These are phyloP conservation scores for Danio jaintianensis DNA, from an alignment of 2,797 vertebrate genomes.

Conservation along the genomic window DNA sequence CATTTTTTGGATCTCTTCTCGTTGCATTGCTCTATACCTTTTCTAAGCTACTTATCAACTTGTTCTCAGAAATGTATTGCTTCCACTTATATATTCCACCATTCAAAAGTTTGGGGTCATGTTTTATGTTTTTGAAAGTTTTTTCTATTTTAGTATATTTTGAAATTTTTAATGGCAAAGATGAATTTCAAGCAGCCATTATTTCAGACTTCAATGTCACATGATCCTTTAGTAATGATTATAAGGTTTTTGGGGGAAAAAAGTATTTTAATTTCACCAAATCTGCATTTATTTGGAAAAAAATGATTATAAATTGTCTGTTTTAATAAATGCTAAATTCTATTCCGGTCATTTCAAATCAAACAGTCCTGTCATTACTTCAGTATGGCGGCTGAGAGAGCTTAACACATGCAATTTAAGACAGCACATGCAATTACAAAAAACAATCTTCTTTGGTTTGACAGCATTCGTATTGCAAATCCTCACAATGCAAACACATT, in stretches of 20 bases:
- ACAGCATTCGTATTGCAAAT: too few species aligned
- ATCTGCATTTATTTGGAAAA: too few species aligned
- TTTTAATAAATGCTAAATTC: too few species aligned
- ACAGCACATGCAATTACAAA: too few species aligned
- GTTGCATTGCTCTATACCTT: neutral
- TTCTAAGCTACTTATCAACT: neutral
- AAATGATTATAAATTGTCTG: too few species aligned
- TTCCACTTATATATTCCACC: constrained; percentile 21
- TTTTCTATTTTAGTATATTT: neutral
- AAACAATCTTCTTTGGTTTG: too few species aligned
- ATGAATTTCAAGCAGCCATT: neutral
- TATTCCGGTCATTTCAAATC: too few species aligned
- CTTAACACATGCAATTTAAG: too few species aligned
- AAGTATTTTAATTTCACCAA: too few species aligned
- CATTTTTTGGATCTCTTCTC: neutral
- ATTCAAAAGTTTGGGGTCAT: neutral
- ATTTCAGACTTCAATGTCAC: neutral
- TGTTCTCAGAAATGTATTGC: neutral
- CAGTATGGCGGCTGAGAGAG: too few species aligned
- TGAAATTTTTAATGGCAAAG: neutral
- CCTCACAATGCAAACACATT: too few species aligned
- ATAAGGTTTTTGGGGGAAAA: neutral
- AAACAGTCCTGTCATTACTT: too few species aligned
- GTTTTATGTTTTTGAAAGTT: neutral
- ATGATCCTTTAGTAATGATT: neutral